Base-by-base conservation (phyloP, 1,140 invertebrate genomes). In the Metopolophium dirhodum region DNA sequence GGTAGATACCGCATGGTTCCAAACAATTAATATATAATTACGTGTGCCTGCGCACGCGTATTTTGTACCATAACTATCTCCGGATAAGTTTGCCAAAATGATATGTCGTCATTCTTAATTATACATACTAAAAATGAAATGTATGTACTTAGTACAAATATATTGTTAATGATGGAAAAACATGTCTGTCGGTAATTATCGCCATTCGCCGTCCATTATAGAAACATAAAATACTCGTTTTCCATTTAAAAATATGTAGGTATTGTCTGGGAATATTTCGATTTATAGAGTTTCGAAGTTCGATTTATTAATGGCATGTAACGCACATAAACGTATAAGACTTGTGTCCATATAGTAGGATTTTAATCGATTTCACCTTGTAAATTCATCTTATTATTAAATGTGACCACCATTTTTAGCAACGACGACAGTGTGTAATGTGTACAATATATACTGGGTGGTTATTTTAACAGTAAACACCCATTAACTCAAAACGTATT, bases 351-450 rank as follows among this genome's bases (percentile, higher is more conserved):
- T 14, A 20, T 49, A 37, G n/a, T 89, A 54, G 2, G 49, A 89
- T 89, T 54, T 88, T 89, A 89, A 89, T 89, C 37, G 87, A 89
- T 89, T 89, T 89, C 35, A 51, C 87, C 87, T 89, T 89, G 51
- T 89, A 89, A 88, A 51, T n/a, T 11, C 47, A 9, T 51, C 47
- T 54, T 35, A 77, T 61, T 61, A 61, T 77, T 77, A 35, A 18
- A 51, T 35, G n/a, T 49, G 47, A 23, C 20, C 49, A 20, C 61
- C 61, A 35, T 88, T 88, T 88, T 54, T 51, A 88, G 86, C 26
- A n/a, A 77, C n/a, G 14, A 18, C 61, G 14, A 77, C 61, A 14
- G 30, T 68, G 30, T 14, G 26, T 68, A 18, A 68, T 68, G 30
- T 35, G 61, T 77, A n/a, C n/a, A 77, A 8, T 26, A 61, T 26